Evolutionary conservation across 2,888 invertebrate species (phyloP).

Genomic region (Ichneumoninae sp.): DNA sequence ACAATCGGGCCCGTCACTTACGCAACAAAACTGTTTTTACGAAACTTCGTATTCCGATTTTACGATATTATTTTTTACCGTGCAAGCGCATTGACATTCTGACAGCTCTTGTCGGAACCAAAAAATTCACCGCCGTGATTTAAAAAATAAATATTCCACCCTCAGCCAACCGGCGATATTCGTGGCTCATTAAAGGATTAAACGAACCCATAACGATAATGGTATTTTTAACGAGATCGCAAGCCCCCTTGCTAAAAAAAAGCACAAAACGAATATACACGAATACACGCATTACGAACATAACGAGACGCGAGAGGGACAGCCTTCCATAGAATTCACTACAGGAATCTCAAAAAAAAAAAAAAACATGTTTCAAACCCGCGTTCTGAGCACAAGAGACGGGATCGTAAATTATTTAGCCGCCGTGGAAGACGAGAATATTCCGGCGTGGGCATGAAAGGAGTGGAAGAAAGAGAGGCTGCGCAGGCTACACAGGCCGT

Average conservation of each 20-base stretch:
- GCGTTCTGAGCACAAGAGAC: constrained; percentile 20
- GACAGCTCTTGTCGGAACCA: background rate
- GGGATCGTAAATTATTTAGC: constrained; percentile 32
- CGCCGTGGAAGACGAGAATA: constrained; percentile 23
- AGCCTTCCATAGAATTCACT: constrained; percentile 40
- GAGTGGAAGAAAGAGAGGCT: background rate
- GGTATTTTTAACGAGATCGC: constrained; percentile 39
- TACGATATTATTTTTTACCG: too few relatives aligned
- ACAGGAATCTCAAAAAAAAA: constrained; percentile 30
- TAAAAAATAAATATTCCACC: background rate
- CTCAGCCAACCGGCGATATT: background rate
- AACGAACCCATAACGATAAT: constrained; percentile 38
- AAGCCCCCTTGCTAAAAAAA: background rate
- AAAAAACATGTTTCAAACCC: constrained; percentile 31
- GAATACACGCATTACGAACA: constrained; percentile 3
- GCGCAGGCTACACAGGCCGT: background rate
- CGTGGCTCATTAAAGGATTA: constrained; percentile 15
- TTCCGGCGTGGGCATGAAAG: constrained; percentile 27
- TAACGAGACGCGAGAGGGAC: constrained; percentile 11
- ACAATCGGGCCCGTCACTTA: too few relatives aligned
- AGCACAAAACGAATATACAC: background rate
- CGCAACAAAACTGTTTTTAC: too few relatives aligned
- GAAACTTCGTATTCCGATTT: too few relatives aligned
- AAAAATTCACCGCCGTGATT: background rate
- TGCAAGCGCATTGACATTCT: too few relatives aligned